These are phyloP conservation scores for Bombus waltoni DNA, from an alignment of 1,140 invertebrate species.

Conservation along the genomic window DNA sequence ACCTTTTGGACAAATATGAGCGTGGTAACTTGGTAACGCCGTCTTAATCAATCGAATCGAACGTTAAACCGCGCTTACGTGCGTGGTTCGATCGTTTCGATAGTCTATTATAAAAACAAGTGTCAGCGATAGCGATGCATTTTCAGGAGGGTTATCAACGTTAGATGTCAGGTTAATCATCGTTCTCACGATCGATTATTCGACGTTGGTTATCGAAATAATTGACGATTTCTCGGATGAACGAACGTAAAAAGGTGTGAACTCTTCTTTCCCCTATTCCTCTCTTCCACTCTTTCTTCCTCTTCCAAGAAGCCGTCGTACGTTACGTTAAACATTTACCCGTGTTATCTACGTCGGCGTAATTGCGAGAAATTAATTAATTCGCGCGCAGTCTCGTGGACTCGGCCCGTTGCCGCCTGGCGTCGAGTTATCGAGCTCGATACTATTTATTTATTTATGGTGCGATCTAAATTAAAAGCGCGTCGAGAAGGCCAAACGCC, in stretches of 20 bases:
- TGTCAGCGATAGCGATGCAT: background rate
- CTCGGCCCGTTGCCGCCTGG: background rate
- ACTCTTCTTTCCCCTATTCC: background rate
- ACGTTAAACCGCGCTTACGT: background rate
- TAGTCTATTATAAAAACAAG: background rate
- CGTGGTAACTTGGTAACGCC: background rate
- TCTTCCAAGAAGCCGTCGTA: background rate
- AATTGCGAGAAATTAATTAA: conserved; percentile 57
- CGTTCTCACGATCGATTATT: background rate
- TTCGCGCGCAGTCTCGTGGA: background rate
- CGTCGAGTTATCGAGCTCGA: conserved; percentile 63
- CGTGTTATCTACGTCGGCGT: conserved; percentile 41
- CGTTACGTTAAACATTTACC: conserved; percentile 41
- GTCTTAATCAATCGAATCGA: conserved; percentile 2
- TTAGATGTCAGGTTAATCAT: no score
- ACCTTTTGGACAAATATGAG: conserved; percentile 62
- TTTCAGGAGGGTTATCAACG: background rate
- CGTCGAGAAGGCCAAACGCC: conserved; percentile 70
- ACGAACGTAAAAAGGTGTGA: background rate
- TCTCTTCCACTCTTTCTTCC: background rate
- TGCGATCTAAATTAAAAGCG: conserved; percentile 77
- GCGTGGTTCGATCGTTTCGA: background rate
- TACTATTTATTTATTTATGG: conserved; percentile 79
- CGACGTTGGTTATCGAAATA: background rate
- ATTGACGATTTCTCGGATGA: background rate